Conservation (phyloP, 2,888 invertebrate genomes). For the Eristalinus aeneus region DNA sequence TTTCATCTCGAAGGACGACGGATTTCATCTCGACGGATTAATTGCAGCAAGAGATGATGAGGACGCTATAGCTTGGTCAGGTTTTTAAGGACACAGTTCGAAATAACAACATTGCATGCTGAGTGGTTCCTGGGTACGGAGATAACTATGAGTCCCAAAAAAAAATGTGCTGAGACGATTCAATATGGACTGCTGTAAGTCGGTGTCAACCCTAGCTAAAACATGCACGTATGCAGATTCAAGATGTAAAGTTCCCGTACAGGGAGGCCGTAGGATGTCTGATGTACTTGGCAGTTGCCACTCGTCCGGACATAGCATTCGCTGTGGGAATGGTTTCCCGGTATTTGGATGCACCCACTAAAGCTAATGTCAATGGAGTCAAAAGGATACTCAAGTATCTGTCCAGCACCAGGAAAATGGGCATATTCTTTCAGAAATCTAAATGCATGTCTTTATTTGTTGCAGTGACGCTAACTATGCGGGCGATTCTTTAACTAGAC, state of each 20-base stretch:
- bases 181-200: constrained; percentile 49
- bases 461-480: constrained; percentile 63
- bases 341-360: constrained; percentile 27
- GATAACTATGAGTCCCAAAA: too few relatives aligned
- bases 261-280: constrained; percentile 66
- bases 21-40: constrained; percentile 73
- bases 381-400: constrained; percentile 37
- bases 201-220: constrained; percentile 64
- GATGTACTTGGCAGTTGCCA: constrained; percentile 69
- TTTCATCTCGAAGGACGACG: constrained; percentile 62
- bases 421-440: constrained; percentile 6
- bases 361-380: constrained; percentile 27
- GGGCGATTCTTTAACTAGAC: constrained; percentile 44
- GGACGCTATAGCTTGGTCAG: too few relatives aligned
- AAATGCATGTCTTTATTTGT: constrained; percentile 10
- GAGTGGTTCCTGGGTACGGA: too few relatives aligned
- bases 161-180: constrained; percentile 45
- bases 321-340: constrained; percentile 52
- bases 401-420: constrained; percentile 16
- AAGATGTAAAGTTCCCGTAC: constrained; percentile 50
- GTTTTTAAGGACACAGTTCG: too few relatives aligned
- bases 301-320: too few relatives aligned
- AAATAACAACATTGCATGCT: background rate
- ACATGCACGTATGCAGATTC: background rate
- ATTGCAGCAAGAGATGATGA: constrained; percentile 56